Evolutionary conservation across 2,797 vertebrate species (phyloP), one percentile per base, ranked within the genome.

Genomic region (Centropyge bicolor): DNA sequence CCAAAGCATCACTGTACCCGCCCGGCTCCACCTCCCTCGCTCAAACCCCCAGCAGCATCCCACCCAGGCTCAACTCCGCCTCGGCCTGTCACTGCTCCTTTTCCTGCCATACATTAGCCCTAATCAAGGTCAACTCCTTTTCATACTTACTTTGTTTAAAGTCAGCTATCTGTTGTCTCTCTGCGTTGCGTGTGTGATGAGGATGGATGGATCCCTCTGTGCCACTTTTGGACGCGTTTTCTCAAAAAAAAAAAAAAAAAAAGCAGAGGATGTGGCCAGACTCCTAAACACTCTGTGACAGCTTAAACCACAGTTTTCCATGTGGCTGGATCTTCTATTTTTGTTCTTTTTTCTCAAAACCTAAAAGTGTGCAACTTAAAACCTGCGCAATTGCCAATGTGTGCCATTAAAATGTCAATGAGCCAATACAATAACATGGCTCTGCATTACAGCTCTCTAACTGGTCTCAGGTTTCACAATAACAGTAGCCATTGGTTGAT

Each of bases 41-140:
- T 87, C 61, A 80, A 81, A 70, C 60, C 20, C 54, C 60, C 67
- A 78, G 74, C 84, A 83, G 60, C 71, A 61, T 89, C 84, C 84
- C 81, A 83, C 83, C 85, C 81, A 79, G 72, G 67, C 52, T 77
- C 64, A 80, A 80, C 27, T 65, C 41, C 63, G 80, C 67, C 67
- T 78, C 38, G 19, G 55, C 70, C 77, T 76, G 77, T 87, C 83
- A 67, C 77, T 49, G 73, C 64, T 65, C 80, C 80, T 83, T 75
- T 91, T 85, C 87, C 85, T 69, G 80, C 73, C 69, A 52, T 68
- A 86, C 90, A 94, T 95, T 93, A 92, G 87, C 91, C 81, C 90
- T 91, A 95, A 95, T 95, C 94, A 95, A 85, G 78, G 81, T 76
- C 84, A 80, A 55, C 60, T 75, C 57, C 71, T 84, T 82, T 65